Base-by-base conservation (phyloP, 2,797 vertebrate genomes). In the Cuculus canorus region DNA sequence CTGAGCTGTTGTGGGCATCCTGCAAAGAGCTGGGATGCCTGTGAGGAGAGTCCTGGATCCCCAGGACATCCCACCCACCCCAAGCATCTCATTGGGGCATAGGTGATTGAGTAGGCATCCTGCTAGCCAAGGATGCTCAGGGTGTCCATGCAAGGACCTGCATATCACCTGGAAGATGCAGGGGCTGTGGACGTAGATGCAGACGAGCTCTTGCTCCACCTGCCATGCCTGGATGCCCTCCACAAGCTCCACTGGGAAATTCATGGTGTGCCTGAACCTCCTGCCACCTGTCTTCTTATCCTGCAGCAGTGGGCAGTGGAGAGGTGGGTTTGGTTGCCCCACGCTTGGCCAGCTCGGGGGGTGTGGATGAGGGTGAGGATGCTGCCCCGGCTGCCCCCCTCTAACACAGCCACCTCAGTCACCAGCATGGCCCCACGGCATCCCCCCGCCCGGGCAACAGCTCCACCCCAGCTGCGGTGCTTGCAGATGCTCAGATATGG, bases 141-240 rank as follows among this genome's bases (percentile, higher is more conserved):
- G 13, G 9, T 19, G 2, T 25, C 52, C 0, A 0, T 39, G n/a
- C 0, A 0, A 69, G 37, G 53, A 35, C 27, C 37, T 56, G 30
- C 0, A 2, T 19, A 94, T 93, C 69, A 97, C 97, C 97, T 96
- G 91, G 77, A 97, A 98, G 24, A 96, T 70, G 63, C 17, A 16
- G 59, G 47, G 11, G 1, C 52, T 90, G 70, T 56, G 93, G 82
- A 97, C 95, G 64, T 96, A 97, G 81, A 97, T 32, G 24, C 97
- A 98, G 83, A 93, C 13, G 15, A 97, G 95, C 10, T 81, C n/a
- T 23, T 93, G 47, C 32, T 41, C 17, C 13, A 13, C 53, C 16
- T 0, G 5, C 3, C 0, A 5, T 1, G 1, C 14, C 43, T 17
- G 78, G 65, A 63, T 4, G 0, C 12, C 11, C n/a, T 7, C 5